Conservation (phyloP, 64 coral and sea anemone genomes). For the Trachythela sp. region DNA sequence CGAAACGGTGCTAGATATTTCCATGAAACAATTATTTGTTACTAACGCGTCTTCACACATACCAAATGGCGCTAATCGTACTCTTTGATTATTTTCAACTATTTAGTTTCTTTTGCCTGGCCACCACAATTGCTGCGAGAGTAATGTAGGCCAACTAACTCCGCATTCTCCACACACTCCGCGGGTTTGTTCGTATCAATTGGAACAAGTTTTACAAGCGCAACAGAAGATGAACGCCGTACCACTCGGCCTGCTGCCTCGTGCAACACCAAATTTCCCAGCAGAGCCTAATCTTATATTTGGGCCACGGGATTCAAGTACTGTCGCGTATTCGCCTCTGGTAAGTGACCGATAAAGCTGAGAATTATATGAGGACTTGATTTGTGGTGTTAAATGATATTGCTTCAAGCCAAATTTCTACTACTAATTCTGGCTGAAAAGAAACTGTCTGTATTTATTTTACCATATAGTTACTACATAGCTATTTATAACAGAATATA, state of each 20-base stretch:
- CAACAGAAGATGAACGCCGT: slow-evolving; percentile 2
- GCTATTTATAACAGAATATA: too few species aligned
- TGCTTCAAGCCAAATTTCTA: too few species aligned
- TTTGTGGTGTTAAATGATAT: too few species aligned
- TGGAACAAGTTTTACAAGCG: not conserved
- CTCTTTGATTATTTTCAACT: not conserved
- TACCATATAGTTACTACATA: too few species aligned
- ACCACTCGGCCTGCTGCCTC: not conserved
- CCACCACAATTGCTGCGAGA: not conserved
- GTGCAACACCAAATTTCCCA: not conserved
- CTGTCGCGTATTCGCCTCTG: not conserved
- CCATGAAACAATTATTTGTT: not conserved
- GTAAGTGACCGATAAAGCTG: not conserved
- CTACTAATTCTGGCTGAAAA: too few species aligned
- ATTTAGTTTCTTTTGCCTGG: slow-evolving; percentile 1
- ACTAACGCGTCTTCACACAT: not conserved
- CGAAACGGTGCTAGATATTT: not conserved
- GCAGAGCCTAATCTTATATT: not conserved
- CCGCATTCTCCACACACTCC: not conserved
- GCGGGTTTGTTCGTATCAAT: not conserved
- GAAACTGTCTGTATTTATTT: too few species aligned
- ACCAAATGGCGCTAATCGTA: not conserved
- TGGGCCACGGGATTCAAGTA: not conserved
- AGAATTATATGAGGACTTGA: not conserved
- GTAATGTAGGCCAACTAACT: not conserved